These are phyloP conservation scores for Brienomyrus brachyistius DNA, from an alignment of 2,113 vertebrate species.

Conservation along the genomic window DNA sequence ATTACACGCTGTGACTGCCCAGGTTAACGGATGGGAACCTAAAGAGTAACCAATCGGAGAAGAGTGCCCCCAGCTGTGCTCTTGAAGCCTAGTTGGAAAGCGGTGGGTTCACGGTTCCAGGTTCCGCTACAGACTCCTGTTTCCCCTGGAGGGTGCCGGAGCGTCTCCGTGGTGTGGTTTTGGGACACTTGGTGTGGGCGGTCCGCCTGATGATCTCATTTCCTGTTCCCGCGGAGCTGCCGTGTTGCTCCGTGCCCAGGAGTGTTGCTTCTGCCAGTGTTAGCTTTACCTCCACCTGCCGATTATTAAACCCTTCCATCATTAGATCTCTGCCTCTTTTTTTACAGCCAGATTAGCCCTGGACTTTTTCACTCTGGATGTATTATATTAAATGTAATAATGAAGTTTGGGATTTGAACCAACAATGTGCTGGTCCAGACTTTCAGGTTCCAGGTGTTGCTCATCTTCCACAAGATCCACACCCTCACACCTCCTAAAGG, in stretches of 20 bases:
- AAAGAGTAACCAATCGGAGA: not conserved
- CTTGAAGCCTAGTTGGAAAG: not conserved
- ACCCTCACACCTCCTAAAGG: not conserved
- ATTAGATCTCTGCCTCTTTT: not conserved
- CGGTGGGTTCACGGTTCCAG: not conserved
- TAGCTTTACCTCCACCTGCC: not conserved
- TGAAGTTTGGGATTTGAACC: conserved; percentile 12
- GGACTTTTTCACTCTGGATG: not conserved
- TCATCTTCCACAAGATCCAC: not conserved
- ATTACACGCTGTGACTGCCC: not conserved
- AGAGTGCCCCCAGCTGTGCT: not conserved
- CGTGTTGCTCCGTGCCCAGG: not conserved
- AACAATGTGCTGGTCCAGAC: not conserved
- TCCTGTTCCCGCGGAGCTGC: not conserved
- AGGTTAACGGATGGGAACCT: not conserved
- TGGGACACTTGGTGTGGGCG: not conserved
- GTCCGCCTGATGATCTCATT: not conserved
- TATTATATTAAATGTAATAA: not conserved
- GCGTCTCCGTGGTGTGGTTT: not conserved
- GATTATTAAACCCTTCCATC: not conserved
- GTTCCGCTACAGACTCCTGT: not conserved
- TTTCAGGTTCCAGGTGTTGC: not conserved
- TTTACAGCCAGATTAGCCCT: not conserved
- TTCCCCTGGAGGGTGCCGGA: not conserved
- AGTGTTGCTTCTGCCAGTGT: not conserved